Evolutionary conservation across 64 coral and sea anemone species (phyloP), one percentile per base, ranked within the genome.

Genomic region (Montipora foliosa): DNA sequence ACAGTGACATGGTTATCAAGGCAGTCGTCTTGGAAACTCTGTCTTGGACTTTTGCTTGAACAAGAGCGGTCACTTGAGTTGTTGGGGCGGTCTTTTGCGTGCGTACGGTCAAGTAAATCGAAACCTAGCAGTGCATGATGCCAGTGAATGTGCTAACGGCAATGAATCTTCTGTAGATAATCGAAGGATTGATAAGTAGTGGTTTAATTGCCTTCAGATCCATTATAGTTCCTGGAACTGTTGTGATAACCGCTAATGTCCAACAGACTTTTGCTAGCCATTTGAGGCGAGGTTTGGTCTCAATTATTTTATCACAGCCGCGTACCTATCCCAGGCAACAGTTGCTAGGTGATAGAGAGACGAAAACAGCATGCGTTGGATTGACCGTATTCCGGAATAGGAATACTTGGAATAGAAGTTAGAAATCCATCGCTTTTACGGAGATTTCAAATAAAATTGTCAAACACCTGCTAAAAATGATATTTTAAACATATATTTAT

Each of bases 271-370:
- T 64, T 44, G 79, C 10, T 1, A 82, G 3, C 3, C 5, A 60
- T 61, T 62, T 62, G 37, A 82, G 79, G 13, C 79, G 79, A 15
- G 12, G 3, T 44, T 62, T 82, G 29, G 79, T 66, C 53, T 44
- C 21, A 24, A 82, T 82, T 6, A 61, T 10, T 22, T 82, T 16
- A 10, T 21, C 7, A 82, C 4, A 1, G 55, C 79, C 57, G 62
- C 57, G 14, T 62, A 82, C 57, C 79, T 82, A 10, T 82, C 79
- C 79, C 79, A 82, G 25, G 79, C 79, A 82, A 82, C 15, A 6
- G 59, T 16, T 1, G 79, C 24, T 12, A 82, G 57, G 21, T 82
- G 13, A 24, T 82, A 61, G n/a, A 66, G 53, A 16, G 79, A 62
- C 4, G 11, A 25, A 13, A 1, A 37, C 8, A 64, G 12, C 10